These are phyloP conservation scores for Mus caroli DNA, from an alignment of 2,797 vertebrate genomes.

Conservation along the genomic window DNA sequence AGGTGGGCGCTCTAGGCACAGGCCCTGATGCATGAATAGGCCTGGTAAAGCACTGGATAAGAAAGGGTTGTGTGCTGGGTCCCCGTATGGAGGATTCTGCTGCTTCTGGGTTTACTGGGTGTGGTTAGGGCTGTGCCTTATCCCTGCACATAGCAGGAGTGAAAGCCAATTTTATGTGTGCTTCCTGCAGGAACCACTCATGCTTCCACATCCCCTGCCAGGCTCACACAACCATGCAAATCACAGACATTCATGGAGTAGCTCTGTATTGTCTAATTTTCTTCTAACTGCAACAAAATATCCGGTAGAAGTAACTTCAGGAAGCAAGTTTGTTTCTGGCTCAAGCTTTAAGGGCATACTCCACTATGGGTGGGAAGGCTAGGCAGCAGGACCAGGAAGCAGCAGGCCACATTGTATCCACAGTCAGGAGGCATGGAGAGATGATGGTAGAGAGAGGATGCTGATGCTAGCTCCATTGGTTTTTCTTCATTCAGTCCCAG, in stretches of 20 bases:
- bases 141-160: not conserved
- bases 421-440: not conserved
- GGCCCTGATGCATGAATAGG: not conserved
- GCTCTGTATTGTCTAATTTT: not conserved
- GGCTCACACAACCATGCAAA: rapidly evolving
- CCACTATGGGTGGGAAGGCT: rapidly evolving
- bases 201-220: rapidly evolving
- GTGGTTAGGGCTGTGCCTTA: rapidly evolving
- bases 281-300: not conserved
- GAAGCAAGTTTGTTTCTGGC: not conserved
- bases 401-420: too few species aligned
- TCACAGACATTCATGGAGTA: not conserved
- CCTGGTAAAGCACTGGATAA: not conserved
- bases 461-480: not conserved
- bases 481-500: not conserved
- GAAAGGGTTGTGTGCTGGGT: not conserved
- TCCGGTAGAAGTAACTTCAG: not conserved
- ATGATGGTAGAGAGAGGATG: too few species aligned
- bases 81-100: not conserved
- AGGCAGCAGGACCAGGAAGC: rapidly evolving
- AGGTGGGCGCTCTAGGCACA: not conserved
- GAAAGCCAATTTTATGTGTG: rapidly evolving
- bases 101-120: too few species aligned
- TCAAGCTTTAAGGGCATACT: not conserved
- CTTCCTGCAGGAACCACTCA: rapidly evolving